Conservation (phyloP, 2,113 vertebrate species). For the Corythoichthys haematopterus region DNA sequence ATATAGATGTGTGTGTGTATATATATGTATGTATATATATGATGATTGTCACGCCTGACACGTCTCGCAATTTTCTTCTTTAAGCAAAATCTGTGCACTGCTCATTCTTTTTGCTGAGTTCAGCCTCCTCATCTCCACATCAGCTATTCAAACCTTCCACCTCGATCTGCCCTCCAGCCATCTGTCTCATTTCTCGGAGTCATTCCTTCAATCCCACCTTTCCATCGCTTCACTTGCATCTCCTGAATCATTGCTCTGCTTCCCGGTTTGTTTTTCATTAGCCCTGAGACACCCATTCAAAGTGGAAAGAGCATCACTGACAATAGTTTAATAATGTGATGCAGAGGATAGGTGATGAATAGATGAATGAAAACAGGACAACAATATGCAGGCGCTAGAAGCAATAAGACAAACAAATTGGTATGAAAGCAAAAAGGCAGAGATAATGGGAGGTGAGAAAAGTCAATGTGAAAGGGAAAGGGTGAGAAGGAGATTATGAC, state of each 20-base stretch:
- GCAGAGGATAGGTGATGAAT: background rate
- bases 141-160: slow-evolving; percentile 32
- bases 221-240: slow-evolving; percentile 14
- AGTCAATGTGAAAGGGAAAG: too few relatives aligned
- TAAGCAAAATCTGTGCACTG: background rate
- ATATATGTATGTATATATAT: background rate
- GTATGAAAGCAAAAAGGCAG: background rate
- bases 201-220: slow-evolving; percentile 5
- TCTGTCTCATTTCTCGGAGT: slow-evolving; percentile 29
- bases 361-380: background rate
- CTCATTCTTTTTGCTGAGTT: background rate
- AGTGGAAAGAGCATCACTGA: slow-evolving; percentile 33
- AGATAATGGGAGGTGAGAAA: background rate
- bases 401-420: slow-evolving; percentile 1
- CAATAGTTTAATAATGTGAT: background rate
- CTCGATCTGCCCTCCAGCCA: slow-evolving; percentile 27
- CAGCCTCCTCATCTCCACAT: background rate
- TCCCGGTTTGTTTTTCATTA: slow-evolving; percentile 22
- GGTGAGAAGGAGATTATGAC: background rate
- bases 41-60: background rate
- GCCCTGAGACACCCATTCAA: slow-evolving; percentile 18
- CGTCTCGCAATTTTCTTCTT: background rate
- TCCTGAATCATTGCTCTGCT: slow-evolving; percentile 17
- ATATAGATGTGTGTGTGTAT: too few relatives aligned
- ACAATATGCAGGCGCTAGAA: background rate